phyloP scores from a whole-genome alignment of 2,888 invertebrate species.

The Oegoconia quadripuncta region DNA sequence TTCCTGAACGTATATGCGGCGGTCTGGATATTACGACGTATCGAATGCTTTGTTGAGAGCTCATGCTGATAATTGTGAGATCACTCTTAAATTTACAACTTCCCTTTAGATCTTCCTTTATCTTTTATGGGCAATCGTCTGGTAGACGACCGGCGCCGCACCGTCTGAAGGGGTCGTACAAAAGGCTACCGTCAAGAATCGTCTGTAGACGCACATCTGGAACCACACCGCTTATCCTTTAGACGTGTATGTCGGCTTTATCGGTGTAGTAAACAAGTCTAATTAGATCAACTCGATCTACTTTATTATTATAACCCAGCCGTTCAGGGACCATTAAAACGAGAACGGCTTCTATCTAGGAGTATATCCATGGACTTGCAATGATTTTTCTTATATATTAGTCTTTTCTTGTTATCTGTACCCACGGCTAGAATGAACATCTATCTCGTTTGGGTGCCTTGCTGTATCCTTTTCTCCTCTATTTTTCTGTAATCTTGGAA shows the following conservation, averaged over 20 bases:
- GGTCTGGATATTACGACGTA: conserved; percentile 20
- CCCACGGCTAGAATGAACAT: too few species aligned
- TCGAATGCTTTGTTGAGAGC: conserved; percentile 22
- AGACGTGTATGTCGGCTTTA: conserved; percentile 1
- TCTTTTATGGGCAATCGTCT: conserved; percentile 53
- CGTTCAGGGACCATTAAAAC: background rate
- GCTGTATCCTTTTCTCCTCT: too few species aligned
- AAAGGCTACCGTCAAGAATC: conserved; percentile 30
- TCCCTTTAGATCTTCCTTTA: conserved; percentile 30
- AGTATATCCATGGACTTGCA: too few species aligned
- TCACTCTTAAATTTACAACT: background rate
- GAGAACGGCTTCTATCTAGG: too few species aligned
- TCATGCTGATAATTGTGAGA: conserved; percentile 24
- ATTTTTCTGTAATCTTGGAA: too few species aligned
- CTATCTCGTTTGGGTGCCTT: too few species aligned
- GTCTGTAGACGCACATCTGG: conserved; percentile 3
- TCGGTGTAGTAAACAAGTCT: conserved; percentile 2
- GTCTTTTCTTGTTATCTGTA: too few species aligned
- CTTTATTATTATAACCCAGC: background rate
- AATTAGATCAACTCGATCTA: background rate
- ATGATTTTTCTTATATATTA: too few species aligned
- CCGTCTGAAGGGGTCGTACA: conserved; percentile 41
- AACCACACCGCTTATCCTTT: background rate
- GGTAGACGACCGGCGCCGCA: conserved; percentile 46
- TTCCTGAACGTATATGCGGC: conserved; percentile 18